A percentile compares a stretch with the other conserved stretches of the same genome.
Conservation (phyloP, 1,140 invertebrate species). For the Lordiphosa collinella region DNA sequence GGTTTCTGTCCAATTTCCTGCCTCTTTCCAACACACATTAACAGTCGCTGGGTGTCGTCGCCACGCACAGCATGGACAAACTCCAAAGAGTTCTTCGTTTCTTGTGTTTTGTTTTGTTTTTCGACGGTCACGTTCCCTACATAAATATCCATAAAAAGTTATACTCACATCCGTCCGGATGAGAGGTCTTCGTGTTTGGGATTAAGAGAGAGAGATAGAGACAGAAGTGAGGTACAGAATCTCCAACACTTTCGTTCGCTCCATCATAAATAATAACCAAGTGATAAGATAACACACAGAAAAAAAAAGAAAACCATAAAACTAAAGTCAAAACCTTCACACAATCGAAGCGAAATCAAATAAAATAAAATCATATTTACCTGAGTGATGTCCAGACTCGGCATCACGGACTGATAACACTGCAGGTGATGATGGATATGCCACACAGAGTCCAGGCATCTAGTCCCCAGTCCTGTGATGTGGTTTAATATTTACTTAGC, state of each 20-base stretch:
- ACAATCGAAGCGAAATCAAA: conserved; percentile 63
- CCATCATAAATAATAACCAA: conserved; percentile 54
- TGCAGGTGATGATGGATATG: conserved; percentile 40
- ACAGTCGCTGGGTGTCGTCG: conserved; percentile 27
- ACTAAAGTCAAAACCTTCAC: conserved; percentile 55
- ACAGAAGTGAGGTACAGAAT: conserved; percentile 6
- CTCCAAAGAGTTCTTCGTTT: conserved; percentile 16
- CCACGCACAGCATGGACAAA: conserved; percentile 7
- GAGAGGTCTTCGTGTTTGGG: conserved; percentile 51
- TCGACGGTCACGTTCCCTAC: conserved; percentile 66
- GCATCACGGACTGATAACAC: background rate
- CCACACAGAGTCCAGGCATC: conserved; percentile 17
- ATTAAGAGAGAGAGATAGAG: background rate
- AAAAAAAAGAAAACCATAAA: conserved; percentile 28
- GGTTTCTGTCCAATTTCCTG: conserved; percentile 27
- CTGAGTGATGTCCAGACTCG: conserved; percentile 31
- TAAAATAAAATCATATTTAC: conserved; percentile 36
- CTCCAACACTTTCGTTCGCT: conserved; percentile 54
- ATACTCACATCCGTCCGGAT: conserved; percentile 73
- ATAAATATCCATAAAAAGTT: conserved; percentile 75
- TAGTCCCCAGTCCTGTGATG: conserved; percentile 12
- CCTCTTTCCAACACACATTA: conserved; percentile 19
- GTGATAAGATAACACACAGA: conserved; percentile 52
- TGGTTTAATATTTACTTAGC: conserved; percentile 51
- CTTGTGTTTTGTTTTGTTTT: conserved; percentile 27